Evolutionary conservation across 2,888 invertebrate genomes (phyloP).

Genomic region (Brenthis ino): DNA sequence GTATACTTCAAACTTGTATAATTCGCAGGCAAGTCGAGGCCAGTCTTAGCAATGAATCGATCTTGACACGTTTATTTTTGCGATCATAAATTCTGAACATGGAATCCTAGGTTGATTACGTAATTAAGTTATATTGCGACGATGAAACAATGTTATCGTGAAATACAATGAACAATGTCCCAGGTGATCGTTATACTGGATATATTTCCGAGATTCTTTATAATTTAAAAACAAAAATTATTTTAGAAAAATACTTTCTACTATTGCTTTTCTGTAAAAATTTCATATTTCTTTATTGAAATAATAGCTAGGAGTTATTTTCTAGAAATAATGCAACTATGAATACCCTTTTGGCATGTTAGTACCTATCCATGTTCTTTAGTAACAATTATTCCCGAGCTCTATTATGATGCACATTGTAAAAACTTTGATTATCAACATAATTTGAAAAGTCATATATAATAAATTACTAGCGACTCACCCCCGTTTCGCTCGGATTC

Average conservation of each 20-base stretch:
- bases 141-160: constrained; percentile 38
- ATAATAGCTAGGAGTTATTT: no score
- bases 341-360: constrained; percentile 7
- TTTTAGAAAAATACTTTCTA: no score
- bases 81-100: constrained; percentile 21
- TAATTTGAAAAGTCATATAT: not conserved
- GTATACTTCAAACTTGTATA: not conserved
- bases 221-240: no score
- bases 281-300: no score
- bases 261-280: no score
- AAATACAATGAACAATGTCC: constrained; percentile 36
- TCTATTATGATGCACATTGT: constrained; percentile 5
- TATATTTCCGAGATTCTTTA: constrained; percentile 1
- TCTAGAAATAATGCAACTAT: not conserved
- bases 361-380: constrained; percentile 7
- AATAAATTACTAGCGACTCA: no score
- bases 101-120: constrained; percentile 19
- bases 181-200: constrained; percentile 17
- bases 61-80: constrained; percentile 1
- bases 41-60: constrained; percentile 4
- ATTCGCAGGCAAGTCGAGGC: not conserved
- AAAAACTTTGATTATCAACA: constrained; percentile 10
- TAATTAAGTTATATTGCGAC: constrained; percentile 33
- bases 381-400: not conserved
- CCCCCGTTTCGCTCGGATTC: no score